Base-by-base conservation (phyloP, 2,888 invertebrate species). In the Trissonchulus sp. region DNA sequence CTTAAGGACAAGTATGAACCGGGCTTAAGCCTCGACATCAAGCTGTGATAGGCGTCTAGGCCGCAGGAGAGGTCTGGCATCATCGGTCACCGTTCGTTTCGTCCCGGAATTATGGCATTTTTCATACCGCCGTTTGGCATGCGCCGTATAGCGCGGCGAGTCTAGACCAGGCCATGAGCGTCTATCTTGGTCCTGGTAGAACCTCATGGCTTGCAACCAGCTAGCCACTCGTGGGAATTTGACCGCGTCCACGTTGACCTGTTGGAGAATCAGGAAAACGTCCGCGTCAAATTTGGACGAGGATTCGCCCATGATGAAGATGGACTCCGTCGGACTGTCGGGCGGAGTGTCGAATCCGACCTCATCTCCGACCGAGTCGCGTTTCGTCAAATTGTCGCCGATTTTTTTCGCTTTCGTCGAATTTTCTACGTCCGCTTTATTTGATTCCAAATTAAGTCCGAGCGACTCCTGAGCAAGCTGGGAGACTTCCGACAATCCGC, bases 271-370 rank as follows among this genome's bases (percentile, higher is more conserved):
- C 48, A 15, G 48, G 68, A 15, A 34, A 28, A 28, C 68, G 28
- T 65, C 68, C 33, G n/a, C 8, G 68, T 65, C 68, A 33, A 65
- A 65, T 28, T 65, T 65, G 35, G 68, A 65, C 15, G 68, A 15
- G n/a, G 15, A 33, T 8, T 8, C 18, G 28, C 68, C 68, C 31
- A 65, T 30, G 35, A 65, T 65, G 28, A 33, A 65, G 35, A 28
- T 65, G 28, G 8, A 65, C 15, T 8, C 31, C 8, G 68, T 65
- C 15, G 35, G 33, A 65, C 35, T 34, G 35, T 65, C 68, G 8
- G 68, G 68, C n/a, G 68, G 68, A n/a, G 68, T 65, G 8, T 65
- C 68, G 48, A 15, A 48, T 8, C 23, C 23, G 8, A 23, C 8
- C 23, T 48, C 48, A 48, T 48, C 48, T 15, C 48, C 48, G 23